Percentiles rank a stretch among this genome's conserved stretches.
These are phyloP conservation scores for Bungarus multicinctus DNA, from an alignment of 2,113 vertebrate genomes.

Conservation along the genomic window DNA sequence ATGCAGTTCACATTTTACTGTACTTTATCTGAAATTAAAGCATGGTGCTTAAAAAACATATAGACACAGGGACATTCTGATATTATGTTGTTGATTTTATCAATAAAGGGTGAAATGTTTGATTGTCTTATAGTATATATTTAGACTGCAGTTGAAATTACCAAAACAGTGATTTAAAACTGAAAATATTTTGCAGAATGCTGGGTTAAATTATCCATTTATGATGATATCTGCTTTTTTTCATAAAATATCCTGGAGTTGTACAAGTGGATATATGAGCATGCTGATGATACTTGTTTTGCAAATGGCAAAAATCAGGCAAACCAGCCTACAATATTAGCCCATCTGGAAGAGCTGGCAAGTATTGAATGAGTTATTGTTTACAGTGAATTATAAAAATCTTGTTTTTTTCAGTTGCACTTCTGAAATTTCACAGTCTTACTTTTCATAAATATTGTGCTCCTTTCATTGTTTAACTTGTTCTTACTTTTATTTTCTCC, in stretches of 20 bases:
- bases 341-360: background rate
- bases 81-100: constrained; percentile 7
- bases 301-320: background rate
- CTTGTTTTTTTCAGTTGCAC: background rate
- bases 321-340: background rate
- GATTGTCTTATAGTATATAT: background rate
- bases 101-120: background rate
- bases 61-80: background rate
- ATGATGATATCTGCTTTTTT: background rate
- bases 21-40: background rate
- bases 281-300: background rate
- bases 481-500: background rate
- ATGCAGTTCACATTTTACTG: background rate
- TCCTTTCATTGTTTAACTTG: background rate
- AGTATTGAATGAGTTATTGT: background rate
- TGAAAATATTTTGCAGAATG: background rate
- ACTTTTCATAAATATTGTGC: background rate
- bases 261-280: background rate
- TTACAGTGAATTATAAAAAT: background rate
- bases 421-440: background rate
- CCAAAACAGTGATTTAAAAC: background rate
- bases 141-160: background rate
- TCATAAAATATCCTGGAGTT: background rate
- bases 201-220: background rate
- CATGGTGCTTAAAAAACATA: background rate